phyloP scores from a whole-genome alignment of 2,888 invertebrate species.

The Thereva nobilitata region DNA sequence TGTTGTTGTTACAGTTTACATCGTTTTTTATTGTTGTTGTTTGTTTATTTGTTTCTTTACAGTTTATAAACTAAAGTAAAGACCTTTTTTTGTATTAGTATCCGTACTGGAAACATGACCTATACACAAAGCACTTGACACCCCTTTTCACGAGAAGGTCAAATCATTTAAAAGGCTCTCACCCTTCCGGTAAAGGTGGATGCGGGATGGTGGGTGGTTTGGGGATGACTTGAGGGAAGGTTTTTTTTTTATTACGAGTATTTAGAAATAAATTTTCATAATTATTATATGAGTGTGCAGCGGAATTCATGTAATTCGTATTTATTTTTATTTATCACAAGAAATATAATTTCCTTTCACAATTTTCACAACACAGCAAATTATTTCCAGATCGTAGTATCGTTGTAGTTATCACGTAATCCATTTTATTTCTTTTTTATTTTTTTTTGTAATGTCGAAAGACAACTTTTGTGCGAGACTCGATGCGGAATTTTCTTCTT shows the following conservation, averaged over 20 bases:
- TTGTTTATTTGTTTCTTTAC: not conserved
- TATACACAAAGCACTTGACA: conserved; percentile 28
- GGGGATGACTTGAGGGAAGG: not conserved
- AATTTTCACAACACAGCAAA: conserved; percentile 14
- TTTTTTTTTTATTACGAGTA: no score
- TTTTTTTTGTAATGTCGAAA: conserved; percentile 1
- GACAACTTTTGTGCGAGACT: conserved; percentile 6
- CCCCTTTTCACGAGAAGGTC: conserved; percentile 31
- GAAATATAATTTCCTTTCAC: conserved; percentile 4
- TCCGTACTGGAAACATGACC: conserved; percentile 36
- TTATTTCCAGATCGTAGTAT: not conserved
- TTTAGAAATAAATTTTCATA: not conserved
- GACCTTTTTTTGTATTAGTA: not conserved
- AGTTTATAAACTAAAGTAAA: not conserved
- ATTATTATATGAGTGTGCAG: not conserved
- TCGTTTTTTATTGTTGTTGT: not conserved
- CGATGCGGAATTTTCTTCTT: conserved; percentile 15
- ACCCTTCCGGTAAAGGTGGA: not conserved
- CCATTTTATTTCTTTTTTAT: not conserved
- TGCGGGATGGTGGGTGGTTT: not conserved
- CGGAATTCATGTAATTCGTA: not conserved
- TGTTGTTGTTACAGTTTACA: no score
- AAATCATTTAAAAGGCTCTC: conserved; percentile 23
- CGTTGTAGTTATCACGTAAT: conserved; percentile 18
- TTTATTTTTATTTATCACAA: conserved; percentile 26